Evolutionary conservation across 92 coral and sea anemone species (phyloP).

Genomic region (Montipora capitata): DNA sequence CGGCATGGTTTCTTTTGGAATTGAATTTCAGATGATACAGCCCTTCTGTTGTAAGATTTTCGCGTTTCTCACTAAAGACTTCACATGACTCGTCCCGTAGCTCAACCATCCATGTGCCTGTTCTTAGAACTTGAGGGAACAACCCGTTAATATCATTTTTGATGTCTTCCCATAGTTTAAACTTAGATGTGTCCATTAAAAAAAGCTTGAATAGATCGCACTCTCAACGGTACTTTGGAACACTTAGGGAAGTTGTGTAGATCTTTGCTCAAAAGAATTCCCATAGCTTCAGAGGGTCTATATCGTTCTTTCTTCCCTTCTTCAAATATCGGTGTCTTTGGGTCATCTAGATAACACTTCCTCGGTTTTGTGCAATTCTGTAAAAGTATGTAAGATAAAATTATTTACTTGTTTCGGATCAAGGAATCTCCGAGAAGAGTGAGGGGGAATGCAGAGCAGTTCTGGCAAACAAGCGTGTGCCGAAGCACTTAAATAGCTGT

Average conservation of each 20-base stretch:
- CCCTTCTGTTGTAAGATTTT: slow-evolving; percentile 22
- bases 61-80: slow-evolving; percentile 17
- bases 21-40: slow-evolving; percentile 51
- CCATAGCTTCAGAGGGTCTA: background rate
- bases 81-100: slow-evolving; percentile 24
- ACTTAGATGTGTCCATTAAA: slow-evolving; percentile 26
- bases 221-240: slow-evolving; percentile 39
- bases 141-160: slow-evolving; percentile 68
- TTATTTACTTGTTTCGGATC: no score
- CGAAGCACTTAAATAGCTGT: no score
- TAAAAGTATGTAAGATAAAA: background rate
- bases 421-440: no score
- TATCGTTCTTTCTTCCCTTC: background rate
- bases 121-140: slow-evolving; percentile 38
- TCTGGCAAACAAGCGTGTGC: no score
- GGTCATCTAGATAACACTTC: background rate
- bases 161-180: slow-evolving; percentile 67
- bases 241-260: slow-evolving; percentile 1
- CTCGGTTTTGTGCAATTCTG: background rate
- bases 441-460: no score
- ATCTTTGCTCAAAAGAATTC: background rate
- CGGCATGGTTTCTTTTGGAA: slow-evolving; percentile 49
- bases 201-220: slow-evolving; percentile 53
- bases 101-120: slow-evolving; percentile 57
- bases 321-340: background rate